phyloP scores from a whole-genome alignment of 2,888 invertebrate genomes.

The Caenorhabditis panamensis region DNA sequence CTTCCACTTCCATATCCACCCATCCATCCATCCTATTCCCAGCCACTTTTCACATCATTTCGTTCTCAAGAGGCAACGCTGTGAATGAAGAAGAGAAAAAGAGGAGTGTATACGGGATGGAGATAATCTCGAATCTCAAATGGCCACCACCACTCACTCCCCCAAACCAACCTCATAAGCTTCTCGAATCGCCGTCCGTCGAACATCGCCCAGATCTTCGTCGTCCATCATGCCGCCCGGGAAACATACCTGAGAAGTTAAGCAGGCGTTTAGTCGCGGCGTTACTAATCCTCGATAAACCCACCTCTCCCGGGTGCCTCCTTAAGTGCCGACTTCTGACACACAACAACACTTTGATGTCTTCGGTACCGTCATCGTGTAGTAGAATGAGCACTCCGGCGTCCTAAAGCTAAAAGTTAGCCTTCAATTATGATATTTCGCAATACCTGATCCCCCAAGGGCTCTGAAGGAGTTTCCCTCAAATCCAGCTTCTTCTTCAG shows the following conservation, averaged over 20 bases:
- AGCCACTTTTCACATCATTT: slow-evolving; percentile 38
- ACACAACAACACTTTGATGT: slow-evolving; percentile 64
- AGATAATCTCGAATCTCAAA: slow-evolving; percentile 18
- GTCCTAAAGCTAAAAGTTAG: no score
- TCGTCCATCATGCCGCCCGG: slow-evolving; percentile 70
- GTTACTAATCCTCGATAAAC: no score
- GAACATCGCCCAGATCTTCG: slow-evolving; percentile 52
- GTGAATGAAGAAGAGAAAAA: not conserved
- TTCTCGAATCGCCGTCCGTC: slow-evolving; percentile 67
- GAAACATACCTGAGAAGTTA: slow-evolving; percentile 71
- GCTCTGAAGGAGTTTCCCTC: slow-evolving; percentile 14
- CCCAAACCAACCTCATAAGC: slow-evolving; percentile 61
- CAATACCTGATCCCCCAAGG: slow-evolving; percentile 41
- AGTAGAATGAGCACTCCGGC: slow-evolving; percentile 67
- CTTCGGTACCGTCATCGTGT: slow-evolving; percentile 30
- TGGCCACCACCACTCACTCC: not conserved
- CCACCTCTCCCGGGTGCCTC: slow-evolving; percentile 65
- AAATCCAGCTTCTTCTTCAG: slow-evolving; percentile 26
- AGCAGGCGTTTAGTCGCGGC: not conserved
- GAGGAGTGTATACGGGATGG: not conserved
- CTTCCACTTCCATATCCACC: slow-evolving; percentile 27
- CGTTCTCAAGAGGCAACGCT: slow-evolving; percentile 32
- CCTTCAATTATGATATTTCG: no score
- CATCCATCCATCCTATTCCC: slow-evolving; percentile 26
- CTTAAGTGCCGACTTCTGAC: slow-evolving; percentile 60